A percentile compares a stretch with the other conserved stretches of the same genome.
These are phyloP conservation scores for Enteromius radiatus DNA, from an alignment of 2,797 vertebrate genomes.

Conservation along the genomic window DNA sequence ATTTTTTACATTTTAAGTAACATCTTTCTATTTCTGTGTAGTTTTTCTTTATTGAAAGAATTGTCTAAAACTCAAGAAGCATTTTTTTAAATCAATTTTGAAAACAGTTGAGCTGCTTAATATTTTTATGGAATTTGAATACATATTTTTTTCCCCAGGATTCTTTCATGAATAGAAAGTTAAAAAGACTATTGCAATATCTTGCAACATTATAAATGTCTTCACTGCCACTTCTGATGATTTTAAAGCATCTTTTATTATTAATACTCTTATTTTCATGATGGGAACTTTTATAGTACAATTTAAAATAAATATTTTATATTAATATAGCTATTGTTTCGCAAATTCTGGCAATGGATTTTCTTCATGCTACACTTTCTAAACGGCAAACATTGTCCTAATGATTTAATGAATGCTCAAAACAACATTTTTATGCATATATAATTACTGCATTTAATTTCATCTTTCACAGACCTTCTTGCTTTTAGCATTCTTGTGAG, in stretches of 20 bases:
- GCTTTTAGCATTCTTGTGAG: constrained; percentile 20
- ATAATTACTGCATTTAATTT: constrained; percentile 2
- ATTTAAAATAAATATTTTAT: background rate
- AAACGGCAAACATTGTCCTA: background rate
- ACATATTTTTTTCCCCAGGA: background rate
- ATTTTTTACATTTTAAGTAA: background rate
- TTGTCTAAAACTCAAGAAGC: background rate
- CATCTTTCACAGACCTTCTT: background rate
- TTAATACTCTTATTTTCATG: background rate
- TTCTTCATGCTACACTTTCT: background rate
- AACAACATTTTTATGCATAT: background rate
- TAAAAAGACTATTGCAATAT: background rate
- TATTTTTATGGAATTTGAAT: background rate
- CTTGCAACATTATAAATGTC: background rate
- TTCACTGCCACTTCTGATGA: background rate
- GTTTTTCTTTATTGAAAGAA: background rate
- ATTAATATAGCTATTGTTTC: background rate
- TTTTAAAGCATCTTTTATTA: background rate
- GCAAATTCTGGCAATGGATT: background rate
- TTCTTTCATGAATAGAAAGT: background rate
- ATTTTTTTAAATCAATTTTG: background rate
- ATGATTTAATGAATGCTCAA: background rate
- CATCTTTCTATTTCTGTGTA: background rate
- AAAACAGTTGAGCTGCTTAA: background rate
- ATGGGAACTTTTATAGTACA: background rate